Base-by-base conservation (phyloP, 2,888 invertebrate species). In the Cosmia pyralina region DNA sequence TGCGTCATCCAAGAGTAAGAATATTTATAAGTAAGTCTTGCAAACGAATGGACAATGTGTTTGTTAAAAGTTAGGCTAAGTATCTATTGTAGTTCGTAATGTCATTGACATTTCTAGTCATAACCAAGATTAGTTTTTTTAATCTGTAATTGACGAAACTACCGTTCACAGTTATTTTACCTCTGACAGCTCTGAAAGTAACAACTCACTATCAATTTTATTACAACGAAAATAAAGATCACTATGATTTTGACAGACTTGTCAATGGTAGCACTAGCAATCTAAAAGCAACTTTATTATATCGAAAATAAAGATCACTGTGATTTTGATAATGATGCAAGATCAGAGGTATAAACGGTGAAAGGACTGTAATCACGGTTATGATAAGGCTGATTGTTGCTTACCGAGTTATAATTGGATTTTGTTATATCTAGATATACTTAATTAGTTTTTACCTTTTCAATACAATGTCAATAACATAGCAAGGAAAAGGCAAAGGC, bases 21-120 rank as follows among this genome's bases (percentile, higher is more conserved):
- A 50, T 53, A n/a, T 50, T 52, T 65, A 19, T 17, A 46, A 1
- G 15, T 50, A 76, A 46, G 38, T 77, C 19, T 62, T 65, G 34
- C 15, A 50, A 58, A 38, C 3, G 10, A 53, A 38, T 34, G 55
- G 6, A 50, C 11, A 2, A 19, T 28, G 19, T 55, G 46, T 41
- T 60, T n/a, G 22, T 46, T 48, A 15, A 34, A 77, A 58, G 28
- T 79, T 71, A 13, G 10, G 6, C 41, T 41, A 41, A 8, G 41
- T 41, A 41, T 41, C 22, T 72, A 19, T 19, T 53, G 38, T 41
- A 58, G 13, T 59, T 34, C 15, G 22, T 15, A 79, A 75, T 75
- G 57, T 75, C 57, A 53, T 76, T 81, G 82, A 76, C 55, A 76
- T 78, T 68, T 60, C n/a, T 46, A 77, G 59, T 53, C 53, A 41